Percentiles rank a stretch among this genome's conserved stretches.
phyloP scores from a whole-genome alignment of 2,888 invertebrate species.

The Aphidius colemani region DNA sequence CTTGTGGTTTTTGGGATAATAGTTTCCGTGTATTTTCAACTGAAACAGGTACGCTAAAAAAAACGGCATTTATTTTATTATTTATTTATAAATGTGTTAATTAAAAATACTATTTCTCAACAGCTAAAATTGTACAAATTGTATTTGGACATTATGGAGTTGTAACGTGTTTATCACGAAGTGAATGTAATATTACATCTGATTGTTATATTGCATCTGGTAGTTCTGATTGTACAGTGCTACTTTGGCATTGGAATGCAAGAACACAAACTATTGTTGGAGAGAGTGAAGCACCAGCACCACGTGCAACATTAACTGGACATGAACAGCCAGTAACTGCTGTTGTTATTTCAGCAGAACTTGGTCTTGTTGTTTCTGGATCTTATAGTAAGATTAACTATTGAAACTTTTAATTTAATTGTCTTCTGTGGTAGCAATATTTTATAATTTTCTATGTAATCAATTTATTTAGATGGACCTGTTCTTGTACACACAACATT shows the following conservation, averaged over 20 bases:
- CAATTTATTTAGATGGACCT: constrained; percentile 74
- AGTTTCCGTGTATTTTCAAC: constrained; percentile 97
- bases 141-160: constrained; percentile 99
- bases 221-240: constrained; percentile 95
- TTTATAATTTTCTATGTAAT: constrained; percentile 9
- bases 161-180: constrained; percentile 95
- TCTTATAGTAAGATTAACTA: constrained; percentile 67
- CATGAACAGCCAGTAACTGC: constrained; percentile 96
- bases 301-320: constrained; percentile 94
- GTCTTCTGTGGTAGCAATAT: neutral
- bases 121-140: constrained; percentile 97
- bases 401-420: constrained; percentile 12
- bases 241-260: constrained; percentile 99
- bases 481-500: constrained; percentile 97
- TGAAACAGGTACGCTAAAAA: constrained; percentile 79
- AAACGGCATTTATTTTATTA: neutral
- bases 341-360: constrained; percentile 95
- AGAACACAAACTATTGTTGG: constrained; percentile 97
- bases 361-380: constrained; percentile 95
- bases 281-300: constrained; percentile 94
- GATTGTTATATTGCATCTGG: constrained; percentile 99
- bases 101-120: constrained; percentile 36
- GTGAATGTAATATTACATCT: constrained; percentile 98
- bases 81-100: neutral
- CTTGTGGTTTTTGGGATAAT: constrained; percentile 99